These are phyloP conservation scores for Archips xylosteana DNA, from an alignment of 2,888 invertebrate species.

Conservation along the genomic window DNA sequence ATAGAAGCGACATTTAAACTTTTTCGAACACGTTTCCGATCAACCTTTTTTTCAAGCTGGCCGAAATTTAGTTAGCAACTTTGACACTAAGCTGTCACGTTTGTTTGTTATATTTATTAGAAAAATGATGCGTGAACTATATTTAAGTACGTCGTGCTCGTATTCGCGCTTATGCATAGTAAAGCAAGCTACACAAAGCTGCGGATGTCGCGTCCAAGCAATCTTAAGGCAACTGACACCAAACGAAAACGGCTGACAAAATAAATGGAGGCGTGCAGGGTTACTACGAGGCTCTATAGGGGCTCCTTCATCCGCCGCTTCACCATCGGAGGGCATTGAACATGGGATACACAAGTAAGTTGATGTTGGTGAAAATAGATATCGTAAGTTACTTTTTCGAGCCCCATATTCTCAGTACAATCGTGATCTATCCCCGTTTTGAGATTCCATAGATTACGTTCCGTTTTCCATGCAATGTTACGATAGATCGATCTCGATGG, in stretches of 20 bases:
- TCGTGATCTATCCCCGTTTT: too few species aligned
- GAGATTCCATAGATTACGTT: too few species aligned
- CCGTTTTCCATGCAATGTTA: too few species aligned
- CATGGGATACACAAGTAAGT: not conserved
- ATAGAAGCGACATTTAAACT: constrained; percentile 60
- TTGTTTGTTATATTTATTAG: not conserved
- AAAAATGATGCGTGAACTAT: constrained; percentile 1
- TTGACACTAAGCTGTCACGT: not conserved
- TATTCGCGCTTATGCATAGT: not conserved
- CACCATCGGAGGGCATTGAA: constrained; percentile 16
- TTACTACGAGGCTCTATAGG: constrained; percentile 73
- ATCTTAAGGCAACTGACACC: constrained; percentile 42
- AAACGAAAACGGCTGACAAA: constrained; percentile 70
- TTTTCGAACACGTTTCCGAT: not conserved
- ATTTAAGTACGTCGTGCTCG: constrained; percentile 3
- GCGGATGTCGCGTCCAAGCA: constrained; percentile 34
- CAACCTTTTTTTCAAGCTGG: constrained; percentile 19
- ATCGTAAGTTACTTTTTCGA: too few species aligned
- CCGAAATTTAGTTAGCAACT: not conserved
- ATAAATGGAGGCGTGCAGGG: constrained; percentile 82
- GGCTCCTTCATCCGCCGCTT: constrained; percentile 5
- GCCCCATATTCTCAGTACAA: too few species aligned
- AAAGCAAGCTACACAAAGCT: constrained; percentile 35
- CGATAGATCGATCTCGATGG: too few species aligned
- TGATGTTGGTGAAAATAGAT: too few species aligned